These are phyloP conservation scores for Neuroterus valhalla DNA, from an alignment of 1,140 invertebrate genomes.

Conservation along the genomic window DNA sequence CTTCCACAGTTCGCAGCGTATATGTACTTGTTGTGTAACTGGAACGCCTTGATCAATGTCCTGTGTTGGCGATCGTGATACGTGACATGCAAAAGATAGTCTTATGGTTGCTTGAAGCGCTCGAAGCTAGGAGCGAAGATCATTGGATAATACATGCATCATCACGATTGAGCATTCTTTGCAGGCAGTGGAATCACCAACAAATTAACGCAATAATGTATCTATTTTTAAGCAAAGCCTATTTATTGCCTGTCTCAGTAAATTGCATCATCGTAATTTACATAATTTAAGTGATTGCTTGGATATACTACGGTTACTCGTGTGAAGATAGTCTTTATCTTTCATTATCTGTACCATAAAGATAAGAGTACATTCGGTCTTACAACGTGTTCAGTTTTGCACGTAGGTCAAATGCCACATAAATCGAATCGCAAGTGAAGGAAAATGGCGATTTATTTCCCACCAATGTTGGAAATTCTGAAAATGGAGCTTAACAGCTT, in stretches of 20 bases:
- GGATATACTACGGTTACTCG: slow-evolving; percentile 7
- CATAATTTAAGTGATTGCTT: neutral
- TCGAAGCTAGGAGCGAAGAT: neutral
- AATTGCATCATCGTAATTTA: neutral
- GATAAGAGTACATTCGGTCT: neutral
- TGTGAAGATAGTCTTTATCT: slow-evolving; percentile 27
- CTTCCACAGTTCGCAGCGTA: slow-evolving; percentile 6
- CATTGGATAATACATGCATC: slow-evolving; percentile 1
- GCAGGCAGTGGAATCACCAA: neutral
- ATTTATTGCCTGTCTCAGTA: neutral
- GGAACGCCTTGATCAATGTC: slow-evolving; percentile 29
- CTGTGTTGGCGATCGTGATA: slow-evolving; percentile 18
- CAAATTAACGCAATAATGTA: neutral
- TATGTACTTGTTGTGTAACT: slow-evolving; percentile 17
- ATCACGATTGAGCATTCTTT: slow-evolving; percentile 10
- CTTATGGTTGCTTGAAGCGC: neutral
- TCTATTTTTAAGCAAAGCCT: neutral
- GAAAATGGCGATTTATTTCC: neutral
- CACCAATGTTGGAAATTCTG: slow-evolving; percentile 3
- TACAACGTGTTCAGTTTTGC: no score
- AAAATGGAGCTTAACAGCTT: neutral
- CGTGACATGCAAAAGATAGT: slow-evolving; percentile 1
- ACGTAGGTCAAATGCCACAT: slow-evolving; percentile 6
- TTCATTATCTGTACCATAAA: slow-evolving; percentile 10
- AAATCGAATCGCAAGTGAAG: neutral